These are phyloP conservation scores for Trichomalopsis sarcophagae DNA, from an alignment of 1,140 invertebrate species.

Conservation along the genomic window DNA sequence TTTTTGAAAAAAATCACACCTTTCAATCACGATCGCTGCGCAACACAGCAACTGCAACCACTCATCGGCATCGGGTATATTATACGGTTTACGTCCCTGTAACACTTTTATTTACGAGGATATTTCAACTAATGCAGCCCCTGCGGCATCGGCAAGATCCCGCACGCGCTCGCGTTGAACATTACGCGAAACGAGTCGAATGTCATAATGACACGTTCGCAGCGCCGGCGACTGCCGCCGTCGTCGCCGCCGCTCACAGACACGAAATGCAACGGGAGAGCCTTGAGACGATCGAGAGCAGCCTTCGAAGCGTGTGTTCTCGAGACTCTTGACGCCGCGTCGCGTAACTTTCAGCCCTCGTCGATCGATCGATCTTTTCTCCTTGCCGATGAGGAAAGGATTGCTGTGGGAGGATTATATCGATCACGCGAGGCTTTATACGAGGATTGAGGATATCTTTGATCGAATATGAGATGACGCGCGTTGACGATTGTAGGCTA, in stretches of 20 bases:
- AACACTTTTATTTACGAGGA: slow-evolving; percentile 47
- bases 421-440: slow-evolving; percentile 2
- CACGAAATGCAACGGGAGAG: slow-evolving; percentile 10
- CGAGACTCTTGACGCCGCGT: neutral
- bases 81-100: slow-evolving; percentile 36
- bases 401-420: neutral
- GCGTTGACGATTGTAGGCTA: slow-evolving; percentile 31
- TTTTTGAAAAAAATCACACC: no score
- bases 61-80: neutral
- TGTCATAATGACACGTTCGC: slow-evolving; percentile 25
- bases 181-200: slow-evolving; percentile 28
- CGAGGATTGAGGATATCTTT: neutral
- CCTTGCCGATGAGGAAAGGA: neutral
- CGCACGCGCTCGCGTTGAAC: neutral
- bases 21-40: no score
- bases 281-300: slow-evolving; percentile 60
- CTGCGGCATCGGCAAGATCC: neutral
- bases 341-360: neutral
- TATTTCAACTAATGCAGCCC: slow-evolving; percentile 7
- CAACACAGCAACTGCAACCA: neutral
- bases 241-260: neutral
- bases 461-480: neutral
- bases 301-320: slow-evolving; percentile 50
- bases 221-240: neutral
- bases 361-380: neutral